Percentiles rank a stretch among this genome's conserved stretches.
These are phyloP conservation scores for Hymenochirus boettgeri DNA, from an alignment of 2,113 vertebrate species.

Conservation along the genomic window DNA sequence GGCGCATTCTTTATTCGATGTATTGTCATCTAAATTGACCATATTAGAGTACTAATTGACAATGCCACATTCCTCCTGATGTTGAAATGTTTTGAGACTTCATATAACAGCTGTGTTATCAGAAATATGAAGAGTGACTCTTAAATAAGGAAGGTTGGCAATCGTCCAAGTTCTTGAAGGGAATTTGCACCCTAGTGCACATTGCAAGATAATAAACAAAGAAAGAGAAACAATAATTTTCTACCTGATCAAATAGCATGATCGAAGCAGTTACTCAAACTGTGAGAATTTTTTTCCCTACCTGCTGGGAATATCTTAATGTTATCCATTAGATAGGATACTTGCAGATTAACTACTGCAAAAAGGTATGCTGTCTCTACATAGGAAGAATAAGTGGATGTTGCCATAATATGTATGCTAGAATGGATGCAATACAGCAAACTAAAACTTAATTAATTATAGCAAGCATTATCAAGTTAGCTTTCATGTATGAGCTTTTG, in stretches of 20 bases:
- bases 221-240: constrained; percentile 45
- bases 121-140: constrained; percentile 60
- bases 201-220: constrained; percentile 52
- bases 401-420: constrained; percentile 22
- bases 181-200: constrained; percentile 54
- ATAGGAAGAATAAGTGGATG: neutral
- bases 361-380: constrained; percentile 7
- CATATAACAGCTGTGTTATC: constrained; percentile 56
- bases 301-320: constrained; percentile 39
- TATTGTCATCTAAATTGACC: constrained; percentile 52
- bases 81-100: constrained; percentile 55
- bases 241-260: constrained; percentile 9
- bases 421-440: no score
- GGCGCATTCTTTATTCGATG: constrained; percentile 47
- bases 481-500: no score
- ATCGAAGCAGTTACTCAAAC: constrained; percentile 22
- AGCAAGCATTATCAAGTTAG: no score
- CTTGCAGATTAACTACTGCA: constrained; percentile 20
- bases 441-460: no score
- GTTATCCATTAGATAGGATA: constrained; percentile 27
- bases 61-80: constrained; percentile 51
- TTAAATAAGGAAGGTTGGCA: constrained; percentile 61
- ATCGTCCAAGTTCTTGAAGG: constrained; percentile 53
- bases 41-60: constrained; percentile 53
- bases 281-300: constrained; percentile 13